These are phyloP conservation scores for Lacerta agilis DNA, from an alignment of 2,797 vertebrate genomes.

Conservation along the genomic window DNA sequence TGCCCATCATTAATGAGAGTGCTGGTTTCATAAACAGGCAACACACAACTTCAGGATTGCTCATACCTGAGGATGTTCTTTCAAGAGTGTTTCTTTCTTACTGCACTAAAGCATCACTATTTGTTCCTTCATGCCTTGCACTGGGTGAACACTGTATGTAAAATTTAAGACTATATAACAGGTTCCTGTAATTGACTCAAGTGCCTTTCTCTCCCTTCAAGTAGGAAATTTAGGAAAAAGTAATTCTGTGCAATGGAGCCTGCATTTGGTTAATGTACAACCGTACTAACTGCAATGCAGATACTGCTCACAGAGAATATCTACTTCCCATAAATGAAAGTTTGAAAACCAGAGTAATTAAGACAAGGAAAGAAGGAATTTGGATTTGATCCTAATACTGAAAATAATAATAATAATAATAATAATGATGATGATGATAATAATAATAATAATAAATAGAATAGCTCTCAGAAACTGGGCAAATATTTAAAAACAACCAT, in stretches of 20 bases:
- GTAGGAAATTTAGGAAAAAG: background rate
- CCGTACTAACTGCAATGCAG: background rate
- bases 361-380: background rate
- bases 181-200: background rate
- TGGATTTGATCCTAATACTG: background rate
- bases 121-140: no score
- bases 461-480: background rate
- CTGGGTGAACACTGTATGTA: background rate
- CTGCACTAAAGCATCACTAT: background rate
- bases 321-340: background rate
- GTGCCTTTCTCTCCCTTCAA: background rate
- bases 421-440: no score
- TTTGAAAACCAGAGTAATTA: background rate
- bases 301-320: background rate
- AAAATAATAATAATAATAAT: no score
- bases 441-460: no score
- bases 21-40: background rate
- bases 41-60: background rate
- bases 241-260: background rate
- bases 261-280: background rate
- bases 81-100: background rate
- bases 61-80: background rate
- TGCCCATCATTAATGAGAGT: background rate
- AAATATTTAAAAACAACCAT: background rate
- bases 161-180: background rate